Percentiles rank a stretch among this genome's conserved stretches.
Conservation (phyloP, 2,888 invertebrate species). For the Tetranychus truncatus region DNA sequence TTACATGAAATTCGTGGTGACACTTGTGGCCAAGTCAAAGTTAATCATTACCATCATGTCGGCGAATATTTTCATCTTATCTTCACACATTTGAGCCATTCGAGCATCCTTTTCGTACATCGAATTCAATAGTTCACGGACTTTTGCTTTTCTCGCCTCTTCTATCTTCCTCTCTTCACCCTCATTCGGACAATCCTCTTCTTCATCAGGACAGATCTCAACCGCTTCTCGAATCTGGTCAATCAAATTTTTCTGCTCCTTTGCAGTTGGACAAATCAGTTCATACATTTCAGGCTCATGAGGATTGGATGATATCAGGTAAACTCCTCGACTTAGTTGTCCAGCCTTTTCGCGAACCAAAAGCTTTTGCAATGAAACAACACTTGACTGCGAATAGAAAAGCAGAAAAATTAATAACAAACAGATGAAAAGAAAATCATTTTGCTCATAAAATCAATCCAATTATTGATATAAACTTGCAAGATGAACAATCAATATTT, state of each 20-base stretch:
- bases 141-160: not conserved
- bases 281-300: conserved; percentile 90
- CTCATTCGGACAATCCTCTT: not conserved
- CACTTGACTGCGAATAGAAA: conserved; percentile 49
- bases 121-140: conserved; percentile 30
- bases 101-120: conserved; percentile 70
- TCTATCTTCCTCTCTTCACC: conserved; percentile 3
- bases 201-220: not conserved
- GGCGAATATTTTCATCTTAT: conserved; percentile 53
- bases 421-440: not conserved
- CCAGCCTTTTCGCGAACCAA: conserved; percentile 82
- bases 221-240: conserved; percentile 64
- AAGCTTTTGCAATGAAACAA: conserved; percentile 73
- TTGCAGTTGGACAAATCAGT: conserved; percentile 61
- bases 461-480: too few species aligned
- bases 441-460: not conserved
- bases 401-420: not conserved
- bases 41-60: conserved; percentile 42
- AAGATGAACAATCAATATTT: too few species aligned
- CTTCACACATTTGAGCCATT: conserved; percentile 64
- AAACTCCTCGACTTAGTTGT: conserved; percentile 59
- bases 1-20: too few species aligned
- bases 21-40: too few species aligned
- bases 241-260: conserved; percentile 77
- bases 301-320: conserved; percentile 77